Base-by-base conservation (phyloP, 53 echinoderm and acorn worm species). In the Holothuria leucospilota region DNA sequence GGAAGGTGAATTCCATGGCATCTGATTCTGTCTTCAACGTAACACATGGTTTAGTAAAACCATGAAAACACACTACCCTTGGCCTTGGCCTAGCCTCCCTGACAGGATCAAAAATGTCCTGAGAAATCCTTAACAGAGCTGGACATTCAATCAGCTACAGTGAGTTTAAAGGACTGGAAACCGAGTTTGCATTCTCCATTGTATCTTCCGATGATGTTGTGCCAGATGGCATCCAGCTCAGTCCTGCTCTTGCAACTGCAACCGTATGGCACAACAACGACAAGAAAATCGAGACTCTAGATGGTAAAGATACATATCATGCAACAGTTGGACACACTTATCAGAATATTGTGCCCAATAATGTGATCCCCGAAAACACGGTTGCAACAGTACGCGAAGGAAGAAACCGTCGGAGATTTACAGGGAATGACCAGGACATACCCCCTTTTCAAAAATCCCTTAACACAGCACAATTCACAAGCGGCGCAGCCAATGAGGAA, bases 261-360 rank as follows among this genome's bases (percentile, higher is more conserved):
- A 73, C 39, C 27, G 90, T 87, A 9, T 93, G 90, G 93, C 90
- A 90, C 62, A 90, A 93, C 85, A 87, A 93, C 61, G 90, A 93
- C 62, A 84, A 75, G 13, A 90, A 87, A 60, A 62, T 93, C 1
- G 93, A 93, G 71, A 93, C 93, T 0, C 90, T 90, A 14, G 93
- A 93, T 65, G 93, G 93, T 14, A 93, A 93, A 68, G 62, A 78
- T 6, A 93, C 93, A 10, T 78, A 86, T 27, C 90, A 90, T 69
- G 72, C 52, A 20, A 90, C 91, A 29, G 91, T 93, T 84, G 90
- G 90, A 2, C 87, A 90, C 63, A 88, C 88, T n/a, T 93, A 93
- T 62, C 93, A 90, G 74, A 93, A 91, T 89, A 60, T 91, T 56
- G 29, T 67, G 61, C 63, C 82, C 52, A 59, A 16, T 68, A 68